phyloP scores from a whole-genome alignment of 2,113 vertebrate species.

The Rhinogobius similis region DNA sequence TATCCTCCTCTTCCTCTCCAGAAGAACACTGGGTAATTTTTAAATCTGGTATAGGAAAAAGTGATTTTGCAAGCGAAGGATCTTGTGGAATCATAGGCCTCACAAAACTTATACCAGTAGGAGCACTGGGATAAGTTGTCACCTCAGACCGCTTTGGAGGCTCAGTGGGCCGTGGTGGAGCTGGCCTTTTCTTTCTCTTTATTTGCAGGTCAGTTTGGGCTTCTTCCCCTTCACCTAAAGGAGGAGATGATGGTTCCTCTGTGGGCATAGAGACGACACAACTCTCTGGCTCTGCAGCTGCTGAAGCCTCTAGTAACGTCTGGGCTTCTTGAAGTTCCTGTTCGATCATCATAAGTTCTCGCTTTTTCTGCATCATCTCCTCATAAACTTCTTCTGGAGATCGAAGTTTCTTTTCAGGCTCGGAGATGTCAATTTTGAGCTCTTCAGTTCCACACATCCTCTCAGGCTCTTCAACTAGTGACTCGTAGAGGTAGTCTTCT shows the following conservation, averaged over 20 bases:
- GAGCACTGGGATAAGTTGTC: slow-evolving; percentile 58
- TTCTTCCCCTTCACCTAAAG: slow-evolving; percentile 79
- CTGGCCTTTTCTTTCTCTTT: slow-evolving; percentile 81
- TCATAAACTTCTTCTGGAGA: slow-evolving; percentile 87
- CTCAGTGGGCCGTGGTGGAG: slow-evolving; percentile 73
- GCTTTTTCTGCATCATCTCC: slow-evolving; percentile 85
- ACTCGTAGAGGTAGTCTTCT: slow-evolving; percentile 97
- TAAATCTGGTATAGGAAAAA: slow-evolving; percentile 94
- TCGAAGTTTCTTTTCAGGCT: slow-evolving; percentile 79
- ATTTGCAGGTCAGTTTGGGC: slow-evolving; percentile 81
- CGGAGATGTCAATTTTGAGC: slow-evolving; percentile 67
- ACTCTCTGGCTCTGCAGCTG: slow-evolving; percentile 76
- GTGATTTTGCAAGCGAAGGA: slow-evolving; percentile 77
- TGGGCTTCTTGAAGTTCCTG: slow-evolving; percentile 82
- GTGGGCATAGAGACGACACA: slow-evolving; percentile 86
- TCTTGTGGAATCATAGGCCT: slow-evolving; percentile 74
- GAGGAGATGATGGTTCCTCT: slow-evolving; percentile 71
- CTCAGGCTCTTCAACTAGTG: slow-evolving; percentile 88
- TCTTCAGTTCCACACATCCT: slow-evolving; percentile 77
- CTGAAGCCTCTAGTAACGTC: slow-evolving; percentile 78
- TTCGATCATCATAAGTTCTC: slow-evolving; percentile 79
- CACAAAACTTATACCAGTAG: slow-evolving; percentile 57
- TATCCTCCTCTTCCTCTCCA: slow-evolving; percentile 88
- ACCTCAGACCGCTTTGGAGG: slow-evolving; percentile 71
- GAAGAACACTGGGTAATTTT: slow-evolving; percentile 98